Evolutionary conservation across 2,797 vertebrate genomes (phyloP).

Genomic region (Gymnothorax reevesii): DNA sequence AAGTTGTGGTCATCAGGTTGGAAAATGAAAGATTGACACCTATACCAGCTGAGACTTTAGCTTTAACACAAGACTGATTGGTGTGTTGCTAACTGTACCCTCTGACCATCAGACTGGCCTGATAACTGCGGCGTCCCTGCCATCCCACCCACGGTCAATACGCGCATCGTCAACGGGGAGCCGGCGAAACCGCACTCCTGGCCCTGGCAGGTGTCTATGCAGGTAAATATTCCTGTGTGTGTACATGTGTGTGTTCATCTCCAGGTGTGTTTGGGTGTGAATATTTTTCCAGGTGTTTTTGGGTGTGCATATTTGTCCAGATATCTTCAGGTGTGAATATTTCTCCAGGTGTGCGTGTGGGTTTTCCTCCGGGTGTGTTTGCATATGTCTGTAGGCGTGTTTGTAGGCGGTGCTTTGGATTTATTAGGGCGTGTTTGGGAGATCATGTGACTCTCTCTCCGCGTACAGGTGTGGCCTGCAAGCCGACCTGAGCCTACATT

Average conservation of each 20-base stretch:
- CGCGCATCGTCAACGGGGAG: constrained; percentile 76
- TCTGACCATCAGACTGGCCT: constrained; percentile 69
- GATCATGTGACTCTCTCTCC: not conserved
- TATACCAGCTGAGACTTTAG: too few relatives aligned
- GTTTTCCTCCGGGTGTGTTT: not conserved
- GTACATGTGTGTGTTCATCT: too few relatives aligned
- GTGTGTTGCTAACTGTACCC: not conserved
- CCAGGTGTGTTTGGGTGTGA: not conserved
- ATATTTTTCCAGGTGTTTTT: not conserved
- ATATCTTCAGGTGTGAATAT: not conserved
- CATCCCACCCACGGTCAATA: constrained; percentile 59
- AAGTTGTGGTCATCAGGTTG: too few relatives aligned
- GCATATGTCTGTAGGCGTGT: not conserved
- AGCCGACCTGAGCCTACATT: constrained; percentile 64
- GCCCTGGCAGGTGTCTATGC: constrained; percentile 82
- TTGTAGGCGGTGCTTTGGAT: not conserved
- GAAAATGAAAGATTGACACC: too few relatives aligned
- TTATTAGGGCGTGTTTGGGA: constrained; percentile 5
- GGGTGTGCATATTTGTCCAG: not conserved
- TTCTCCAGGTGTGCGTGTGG: not conserved
- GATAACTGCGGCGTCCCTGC: constrained; percentile 65
- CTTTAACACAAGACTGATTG: too few relatives aligned
- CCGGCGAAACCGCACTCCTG: constrained; percentile 70
- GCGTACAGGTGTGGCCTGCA: constrained; percentile 71
- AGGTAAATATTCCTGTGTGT: constrained; percentile 56